A percentile compares a stretch with the other conserved stretches of the same genome.
Evolutionary conservation across 2,113 vertebrate species (phyloP).

Genomic region (Bufo bufo): DNA sequence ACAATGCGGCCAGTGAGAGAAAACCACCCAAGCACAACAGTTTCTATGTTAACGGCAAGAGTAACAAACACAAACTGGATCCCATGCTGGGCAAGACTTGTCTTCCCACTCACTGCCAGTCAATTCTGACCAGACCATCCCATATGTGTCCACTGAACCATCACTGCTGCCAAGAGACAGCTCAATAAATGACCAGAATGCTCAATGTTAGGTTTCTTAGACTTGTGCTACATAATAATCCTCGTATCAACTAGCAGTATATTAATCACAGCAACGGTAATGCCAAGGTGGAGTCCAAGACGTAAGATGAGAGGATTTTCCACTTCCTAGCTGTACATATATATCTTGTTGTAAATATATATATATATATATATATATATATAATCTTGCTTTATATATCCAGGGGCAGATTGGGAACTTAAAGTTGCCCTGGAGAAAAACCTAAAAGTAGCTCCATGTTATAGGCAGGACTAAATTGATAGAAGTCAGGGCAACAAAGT

Average conservation of each 20-base stretch:
- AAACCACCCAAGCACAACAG: constrained; percentile 28
- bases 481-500: too few relatives aligned
- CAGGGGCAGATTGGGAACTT: too few relatives aligned
- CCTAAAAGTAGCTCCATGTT: too few relatives aligned
- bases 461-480: too few relatives aligned
- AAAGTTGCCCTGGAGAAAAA: too few relatives aligned
- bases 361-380: too few relatives aligned
- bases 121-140: neutral
- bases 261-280: too few relatives aligned
- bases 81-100: constrained; percentile 21
- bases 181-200: neutral
- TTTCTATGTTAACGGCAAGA: constrained; percentile 32
- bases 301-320: neutral
- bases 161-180: constrained; percentile 1
- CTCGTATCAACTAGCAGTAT: too few relatives aligned
- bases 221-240: neutral
- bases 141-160: neutral
- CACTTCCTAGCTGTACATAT: too few relatives aligned
- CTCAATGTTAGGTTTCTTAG: neutral
- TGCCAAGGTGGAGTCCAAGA: neutral
- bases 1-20: constrained; percentile 23
- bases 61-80: constrained; percentile 39
- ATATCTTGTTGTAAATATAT: too few relatives aligned
- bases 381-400: too few relatives aligned
- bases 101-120: neutral